Evolutionary conservation across 2,888 invertebrate genomes (phyloP).

Genomic region (Theodoxus fluviatilis): DNA sequence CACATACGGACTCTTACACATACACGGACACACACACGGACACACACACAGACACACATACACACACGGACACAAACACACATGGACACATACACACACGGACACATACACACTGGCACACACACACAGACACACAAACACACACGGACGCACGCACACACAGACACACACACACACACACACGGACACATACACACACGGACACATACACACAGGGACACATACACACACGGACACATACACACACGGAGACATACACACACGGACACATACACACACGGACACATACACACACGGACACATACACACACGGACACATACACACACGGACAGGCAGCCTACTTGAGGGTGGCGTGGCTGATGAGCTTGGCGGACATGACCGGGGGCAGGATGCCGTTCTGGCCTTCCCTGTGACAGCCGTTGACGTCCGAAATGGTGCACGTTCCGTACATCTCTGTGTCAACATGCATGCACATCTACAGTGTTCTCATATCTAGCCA

Average conservation of each 20-base stretch:
- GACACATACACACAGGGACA: neutral
- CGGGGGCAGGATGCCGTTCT: slow-evolving; percentile 29
- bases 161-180: neutral
- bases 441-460: too few species aligned
- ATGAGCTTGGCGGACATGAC: slow-evolving; percentile 30
- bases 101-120: too few species aligned
- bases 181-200: too few species aligned
- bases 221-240: neutral
- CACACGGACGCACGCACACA: too few species aligned
- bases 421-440: slow-evolving; percentile 25
- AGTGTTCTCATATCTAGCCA: too few species aligned
- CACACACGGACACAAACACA: too few species aligned
- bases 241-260: neutral
- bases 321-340: neutral
- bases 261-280: neutral
- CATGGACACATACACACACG: too few species aligned
- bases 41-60: too few species aligned
- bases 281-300: neutral
- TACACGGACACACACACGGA: too few species aligned
- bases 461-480: too few species aligned
- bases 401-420: slow-evolving; percentile 28
- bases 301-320: neutral
- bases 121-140: too few species aligned
- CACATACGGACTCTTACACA: too few species aligned
- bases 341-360: neutral